Conservation (phyloP, 92 coral and sea anemone genomes). For the Epizoanthus scotinus region DNA sequence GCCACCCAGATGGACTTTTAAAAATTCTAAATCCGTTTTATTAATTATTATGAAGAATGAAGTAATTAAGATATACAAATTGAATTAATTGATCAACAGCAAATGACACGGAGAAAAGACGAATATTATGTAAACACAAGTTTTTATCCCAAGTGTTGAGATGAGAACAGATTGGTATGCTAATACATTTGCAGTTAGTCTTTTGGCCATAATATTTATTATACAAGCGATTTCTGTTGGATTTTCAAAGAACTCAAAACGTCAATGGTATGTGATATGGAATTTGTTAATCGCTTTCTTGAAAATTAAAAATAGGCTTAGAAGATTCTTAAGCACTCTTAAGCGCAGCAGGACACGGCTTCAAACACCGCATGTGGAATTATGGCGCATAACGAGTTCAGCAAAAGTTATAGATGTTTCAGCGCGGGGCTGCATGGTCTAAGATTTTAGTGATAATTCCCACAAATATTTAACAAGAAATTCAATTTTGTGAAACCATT, state of each 20-base stretch:
- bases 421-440: background rate
- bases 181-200: too few relatives aligned
- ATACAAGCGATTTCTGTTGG: background rate
- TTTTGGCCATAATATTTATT: background rate
- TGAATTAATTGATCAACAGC: too few relatives aligned
- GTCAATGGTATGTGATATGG: constrained; percentile 5
- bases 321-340: constrained; percentile 9
- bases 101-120: too few relatives aligned
- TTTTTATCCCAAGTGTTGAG: too few relatives aligned
- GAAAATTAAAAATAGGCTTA: background rate
- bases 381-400: background rate
- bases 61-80: too few relatives aligned
- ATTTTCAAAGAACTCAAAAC: background rate
- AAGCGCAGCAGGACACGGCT: constrained; percentile 10
- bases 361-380: background rate
- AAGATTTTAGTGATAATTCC: background rate
- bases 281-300: constrained; percentile 9
- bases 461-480: background rate
- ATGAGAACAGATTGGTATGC: too few relatives aligned
- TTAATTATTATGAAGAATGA: background rate
- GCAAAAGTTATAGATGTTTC: background rate
- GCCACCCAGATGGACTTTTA: constrained; percentile 11
- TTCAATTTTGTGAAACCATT: background rate
- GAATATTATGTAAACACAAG: too few relatives aligned
- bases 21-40: background rate